Conservation (phyloP, 2,888 invertebrate genomes). For the Branchellion lobata region DNA sequence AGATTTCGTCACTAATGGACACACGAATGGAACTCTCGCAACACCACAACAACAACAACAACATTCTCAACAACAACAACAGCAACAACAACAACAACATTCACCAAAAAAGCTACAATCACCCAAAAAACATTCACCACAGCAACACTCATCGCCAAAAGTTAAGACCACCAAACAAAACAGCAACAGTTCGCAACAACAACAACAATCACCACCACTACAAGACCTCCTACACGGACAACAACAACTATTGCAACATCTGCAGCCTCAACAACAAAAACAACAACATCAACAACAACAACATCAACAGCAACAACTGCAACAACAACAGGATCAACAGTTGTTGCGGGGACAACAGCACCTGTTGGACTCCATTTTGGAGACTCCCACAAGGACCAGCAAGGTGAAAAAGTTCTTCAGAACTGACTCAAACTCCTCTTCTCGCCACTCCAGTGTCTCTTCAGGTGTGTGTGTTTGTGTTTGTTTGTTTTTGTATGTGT, state of each 20-base stretch:
- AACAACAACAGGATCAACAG: neutral
- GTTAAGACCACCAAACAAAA: neutral
- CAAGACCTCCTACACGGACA: constrained; percentile 2
- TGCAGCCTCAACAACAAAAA: neutral
- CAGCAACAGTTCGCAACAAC: neutral
- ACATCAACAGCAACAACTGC: neutral
- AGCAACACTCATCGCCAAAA: neutral
- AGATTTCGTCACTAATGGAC: neutral
- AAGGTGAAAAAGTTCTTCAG: neutral
- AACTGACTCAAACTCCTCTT: neutral
- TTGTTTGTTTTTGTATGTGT: no score
- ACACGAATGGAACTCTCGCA: neutral
- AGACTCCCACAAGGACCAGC: no score
- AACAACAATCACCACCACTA: neutral
- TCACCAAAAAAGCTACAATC: neutral
- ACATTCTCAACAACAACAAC: neutral
- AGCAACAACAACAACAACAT: neutral
- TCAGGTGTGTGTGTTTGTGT: no score
- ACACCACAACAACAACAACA: neutral
- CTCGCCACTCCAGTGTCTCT: no score
- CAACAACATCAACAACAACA: neutral
- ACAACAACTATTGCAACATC: neutral
- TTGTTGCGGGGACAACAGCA: neutral
- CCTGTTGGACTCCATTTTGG: neutral
- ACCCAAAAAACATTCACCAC: neutral